Conservation (phyloP, 37 sponge, comb jelly and placozoan species). For the Bolinopsis microptera region DNA sequence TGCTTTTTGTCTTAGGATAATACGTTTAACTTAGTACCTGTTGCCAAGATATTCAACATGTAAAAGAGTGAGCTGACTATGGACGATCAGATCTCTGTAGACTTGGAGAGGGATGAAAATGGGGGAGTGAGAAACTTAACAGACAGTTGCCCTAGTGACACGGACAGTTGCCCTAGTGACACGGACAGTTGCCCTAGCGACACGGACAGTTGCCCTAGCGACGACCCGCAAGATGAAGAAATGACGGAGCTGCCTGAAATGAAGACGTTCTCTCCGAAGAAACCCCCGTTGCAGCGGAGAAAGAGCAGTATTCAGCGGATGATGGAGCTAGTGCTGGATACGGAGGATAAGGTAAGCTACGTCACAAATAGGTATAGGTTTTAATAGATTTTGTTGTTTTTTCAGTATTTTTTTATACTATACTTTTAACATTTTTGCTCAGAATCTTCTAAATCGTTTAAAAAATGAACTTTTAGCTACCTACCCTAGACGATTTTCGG, state of each 20-base stretch:
- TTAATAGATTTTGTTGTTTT: no score
- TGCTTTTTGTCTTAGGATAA: not conserved
- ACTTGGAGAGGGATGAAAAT: not conserved
- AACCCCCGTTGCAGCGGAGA: not conserved
- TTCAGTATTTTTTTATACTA: no score
- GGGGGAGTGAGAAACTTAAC: not conserved
- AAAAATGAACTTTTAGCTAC: no score
- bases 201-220: not conserved
- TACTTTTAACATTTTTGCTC: no score
- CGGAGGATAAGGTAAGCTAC: not conserved
- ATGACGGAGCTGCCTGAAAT: not conserved
- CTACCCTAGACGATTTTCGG: no score
- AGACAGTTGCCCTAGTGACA: not conserved
- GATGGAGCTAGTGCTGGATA: not conserved
- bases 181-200: not conserved
- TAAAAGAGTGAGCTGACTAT: not conserved
- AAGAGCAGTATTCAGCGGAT: constrained; percentile 31
- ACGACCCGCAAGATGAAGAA: not conserved
- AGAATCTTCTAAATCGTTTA: no score
- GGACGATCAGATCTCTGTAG: not conserved
- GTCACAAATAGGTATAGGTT: no score
- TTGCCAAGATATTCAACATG: not conserved
- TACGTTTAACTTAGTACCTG: not conserved
- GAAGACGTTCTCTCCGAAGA: not conserved
- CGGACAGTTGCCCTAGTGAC: not conserved